phyloP scores from a whole-genome alignment of 2,113 vertebrate species.

The Amphilophus citrinellus region DNA sequence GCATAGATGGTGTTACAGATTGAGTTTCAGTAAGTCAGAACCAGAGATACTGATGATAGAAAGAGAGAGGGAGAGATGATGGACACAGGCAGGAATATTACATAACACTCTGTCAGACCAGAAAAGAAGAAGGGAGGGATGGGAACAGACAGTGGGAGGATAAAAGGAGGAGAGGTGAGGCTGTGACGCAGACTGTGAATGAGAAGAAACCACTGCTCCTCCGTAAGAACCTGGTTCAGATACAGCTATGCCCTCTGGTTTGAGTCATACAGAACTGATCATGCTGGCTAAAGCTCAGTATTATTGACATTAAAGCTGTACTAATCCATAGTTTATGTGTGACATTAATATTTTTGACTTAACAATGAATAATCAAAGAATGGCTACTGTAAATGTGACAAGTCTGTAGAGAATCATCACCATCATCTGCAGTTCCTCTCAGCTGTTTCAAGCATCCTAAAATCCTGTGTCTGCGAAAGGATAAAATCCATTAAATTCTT shows the following conservation, averaged over 20 bases:
- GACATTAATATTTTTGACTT: background rate
- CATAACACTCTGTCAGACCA: conserved; percentile 46
- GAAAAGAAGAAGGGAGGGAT: conserved; percentile 17
- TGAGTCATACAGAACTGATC: conserved; percentile 5
- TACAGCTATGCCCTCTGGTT: background rate
- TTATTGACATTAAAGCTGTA: background rate
- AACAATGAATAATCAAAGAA: background rate
- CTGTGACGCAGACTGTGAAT: conserved; percentile 24
- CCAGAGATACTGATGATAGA: conserved; percentile 35
- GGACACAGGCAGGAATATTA: conserved; percentile 41
- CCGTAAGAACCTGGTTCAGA: conserved; percentile 15
- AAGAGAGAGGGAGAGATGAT: conserved; percentile 32
- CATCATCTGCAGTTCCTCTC: background rate
- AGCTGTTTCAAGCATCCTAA: background rate
- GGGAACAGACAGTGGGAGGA: conserved; percentile 8
- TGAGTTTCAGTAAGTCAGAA: conserved; percentile 21
- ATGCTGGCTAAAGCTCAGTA: no score
- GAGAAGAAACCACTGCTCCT: conserved; percentile 24
- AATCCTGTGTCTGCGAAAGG: background rate
- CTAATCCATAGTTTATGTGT: background rate
- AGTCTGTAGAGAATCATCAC: background rate
- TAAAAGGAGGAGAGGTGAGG: conserved; percentile 5
- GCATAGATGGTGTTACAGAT: conserved; percentile 28
- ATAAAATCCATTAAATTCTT: background rate
- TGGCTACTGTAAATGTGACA: background rate